Evolutionary conservation across 2,797 vertebrate genomes (phyloP), one percentile per base, ranked within the genome.

Genomic region (Catostomus latipinnis): DNA sequence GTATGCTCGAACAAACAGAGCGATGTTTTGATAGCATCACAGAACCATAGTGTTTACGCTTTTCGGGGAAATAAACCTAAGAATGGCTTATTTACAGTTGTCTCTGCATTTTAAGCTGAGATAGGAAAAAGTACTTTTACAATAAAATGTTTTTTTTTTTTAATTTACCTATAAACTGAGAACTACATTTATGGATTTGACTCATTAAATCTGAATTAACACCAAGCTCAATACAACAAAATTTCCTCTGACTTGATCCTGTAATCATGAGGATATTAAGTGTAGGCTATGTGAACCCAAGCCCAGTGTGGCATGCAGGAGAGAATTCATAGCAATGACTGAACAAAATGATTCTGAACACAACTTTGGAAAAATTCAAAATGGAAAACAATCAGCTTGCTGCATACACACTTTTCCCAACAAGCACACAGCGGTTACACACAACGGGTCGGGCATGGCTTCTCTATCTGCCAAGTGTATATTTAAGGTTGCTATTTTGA

Each of bases 401-500:
- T 14, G 0, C 50, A 75, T 22, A 60, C 54, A 74, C 18, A 48
- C 82, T 83, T 84, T 83, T 80, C 80, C 83, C 78, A 76, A 85
- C 87, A 85, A 91, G 78, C 82, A 72, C 83, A 12, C 81, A 81
- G 89, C 70, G 91, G 90, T 92, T 92, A 91, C 85, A 90, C 79
- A 90, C 88, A 90, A 87, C 87, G 87, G 88, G 88, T 88, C 88
- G 88, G 88, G 88, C 88, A 87, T 78, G 18, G 84, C 82, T 1
- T 50, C 76, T 88, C 86, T 88, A 91, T 92, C 92, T 88, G 83
- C 85, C 81, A 52, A 83, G 91, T 88, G 82, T 91, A 85, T 92
- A 92, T 88, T 93, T 91, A 92, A 91, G 80, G 85, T 71, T 89
- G 76, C 91, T 92, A 91, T 93, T 94, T 92, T 89, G 87, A 88